Evolutionary conservation across 2,888 invertebrate genomes (phyloP).

Genomic region (Aphodius sticticus): DNA sequence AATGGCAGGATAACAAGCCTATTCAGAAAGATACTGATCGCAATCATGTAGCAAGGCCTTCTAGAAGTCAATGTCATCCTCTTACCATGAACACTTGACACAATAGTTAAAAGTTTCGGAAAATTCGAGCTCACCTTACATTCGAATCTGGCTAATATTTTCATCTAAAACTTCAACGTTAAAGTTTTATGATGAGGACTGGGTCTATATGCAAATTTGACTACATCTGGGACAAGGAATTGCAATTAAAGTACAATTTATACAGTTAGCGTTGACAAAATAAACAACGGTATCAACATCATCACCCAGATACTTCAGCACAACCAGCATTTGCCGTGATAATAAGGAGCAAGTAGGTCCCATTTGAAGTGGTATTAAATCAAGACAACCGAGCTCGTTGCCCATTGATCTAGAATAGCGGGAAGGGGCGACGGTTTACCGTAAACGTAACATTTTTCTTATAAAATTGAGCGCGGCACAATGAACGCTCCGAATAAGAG

Average conservation of each 20-base stretch:
- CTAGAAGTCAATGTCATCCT: no score
- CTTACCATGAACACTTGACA: no score
- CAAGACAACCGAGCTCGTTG: not conserved
- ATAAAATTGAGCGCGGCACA: not conserved
- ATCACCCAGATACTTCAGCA: not conserved
- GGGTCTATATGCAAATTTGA: no score
- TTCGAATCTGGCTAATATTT: no score
- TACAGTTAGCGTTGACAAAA: not conserved
- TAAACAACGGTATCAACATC: not conserved
- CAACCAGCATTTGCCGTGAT: not conserved
- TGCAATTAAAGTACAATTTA: not conserved
- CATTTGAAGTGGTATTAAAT: not conserved
- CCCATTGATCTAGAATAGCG: not conserved
- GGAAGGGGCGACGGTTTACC: not conserved
- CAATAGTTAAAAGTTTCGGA: no score
- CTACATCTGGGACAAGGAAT: no score
- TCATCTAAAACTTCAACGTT: no score
- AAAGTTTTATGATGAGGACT: no score
- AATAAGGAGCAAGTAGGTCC: not conserved
- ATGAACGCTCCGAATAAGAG: not conserved
- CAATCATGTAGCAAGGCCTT: no score
- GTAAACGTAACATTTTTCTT: constrained; percentile 4
- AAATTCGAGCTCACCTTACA: no score
- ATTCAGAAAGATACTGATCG: no score
- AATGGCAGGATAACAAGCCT: no score